Evolutionary conservation across 2,113 vertebrate genomes (phyloP).

Genomic region (Ammodytes marinus): DNA sequence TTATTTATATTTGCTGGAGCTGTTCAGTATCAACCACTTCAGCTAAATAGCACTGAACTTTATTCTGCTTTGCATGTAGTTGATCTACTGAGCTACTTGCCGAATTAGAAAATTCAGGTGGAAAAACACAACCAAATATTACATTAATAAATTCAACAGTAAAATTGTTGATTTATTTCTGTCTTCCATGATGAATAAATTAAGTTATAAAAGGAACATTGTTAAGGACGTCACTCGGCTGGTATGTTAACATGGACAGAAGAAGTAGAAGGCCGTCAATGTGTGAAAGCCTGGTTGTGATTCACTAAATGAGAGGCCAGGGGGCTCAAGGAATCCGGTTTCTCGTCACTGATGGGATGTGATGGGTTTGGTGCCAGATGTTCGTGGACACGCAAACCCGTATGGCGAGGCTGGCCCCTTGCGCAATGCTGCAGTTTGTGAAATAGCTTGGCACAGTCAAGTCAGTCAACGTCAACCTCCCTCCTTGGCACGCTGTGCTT

Average conservation of each 20-base stretch:
- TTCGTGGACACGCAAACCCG: conserved; percentile 57
- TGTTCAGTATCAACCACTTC: conserved; percentile 27
- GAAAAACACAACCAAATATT: neutral
- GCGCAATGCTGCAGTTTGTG: conserved; percentile 69
- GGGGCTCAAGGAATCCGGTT: conserved; percentile 52
- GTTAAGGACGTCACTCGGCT: conserved; percentile 13
- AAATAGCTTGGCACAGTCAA: conserved; percentile 65
- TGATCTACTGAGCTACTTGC: conserved; percentile 15
- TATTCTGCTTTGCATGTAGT: conserved; percentile 10
- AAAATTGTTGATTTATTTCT: conserved; percentile 10
- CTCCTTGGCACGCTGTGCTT: conserved; percentile 52
- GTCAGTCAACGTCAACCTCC: conserved; percentile 18
- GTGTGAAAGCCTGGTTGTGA: conserved; percentile 27
- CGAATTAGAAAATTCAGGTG: conserved; percentile 33
- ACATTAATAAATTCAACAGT: conserved; percentile 1
- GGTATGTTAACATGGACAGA: conserved; percentile 33
- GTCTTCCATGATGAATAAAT: neutral
- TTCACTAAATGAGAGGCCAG: conserved; percentile 47
- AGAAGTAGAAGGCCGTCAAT: conserved; percentile 9
- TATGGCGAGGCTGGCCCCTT: conserved; percentile 37
- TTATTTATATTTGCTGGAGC: conserved; percentile 7
- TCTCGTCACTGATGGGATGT: conserved; percentile 56
- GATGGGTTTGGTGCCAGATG: conserved; percentile 78
- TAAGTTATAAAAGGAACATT: neutral
- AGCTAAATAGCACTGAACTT: neutral